phyloP scores from a whole-genome alignment of 1,140 invertebrate genomes.

The Parasteatoda tepidariorum region DNA sequence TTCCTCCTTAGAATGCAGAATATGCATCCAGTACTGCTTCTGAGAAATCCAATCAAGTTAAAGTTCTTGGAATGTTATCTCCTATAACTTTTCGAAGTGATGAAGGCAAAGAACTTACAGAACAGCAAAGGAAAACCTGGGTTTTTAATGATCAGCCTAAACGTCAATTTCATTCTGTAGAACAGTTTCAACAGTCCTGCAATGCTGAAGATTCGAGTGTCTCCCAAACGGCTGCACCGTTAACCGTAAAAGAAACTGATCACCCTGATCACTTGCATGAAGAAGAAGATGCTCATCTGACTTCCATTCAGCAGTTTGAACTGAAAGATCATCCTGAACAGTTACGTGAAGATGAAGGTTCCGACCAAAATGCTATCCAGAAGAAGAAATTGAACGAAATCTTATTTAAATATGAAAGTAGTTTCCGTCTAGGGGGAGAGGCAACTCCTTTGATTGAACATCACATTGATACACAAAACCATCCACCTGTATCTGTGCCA shows the following conservation, averaged over 20 bases:
- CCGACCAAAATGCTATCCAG: not conserved
- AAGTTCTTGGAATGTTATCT: not conserved
- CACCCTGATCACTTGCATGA: too few species aligned
- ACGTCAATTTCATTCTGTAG: too few species aligned
- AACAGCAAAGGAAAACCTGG: too few species aligned
- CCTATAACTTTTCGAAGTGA: too few species aligned
- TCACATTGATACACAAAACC: constrained; percentile 56
- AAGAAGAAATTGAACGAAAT: not conserved
- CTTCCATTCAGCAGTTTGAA: not conserved
- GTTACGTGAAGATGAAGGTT: not conserved
- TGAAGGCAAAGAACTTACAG: too few species aligned
- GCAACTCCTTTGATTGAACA: constrained; percentile 24
- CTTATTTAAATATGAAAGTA: not conserved
- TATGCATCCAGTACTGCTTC: not conserved
- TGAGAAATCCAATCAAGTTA: not conserved
- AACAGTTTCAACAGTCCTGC: too few species aligned
- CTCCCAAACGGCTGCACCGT: too few species aligned
- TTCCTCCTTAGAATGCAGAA: not conserved
- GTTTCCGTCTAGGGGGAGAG: not conserved
- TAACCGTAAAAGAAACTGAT: too few species aligned
- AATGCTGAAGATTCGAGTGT: too few species aligned
- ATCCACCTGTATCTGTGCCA: constrained; percentile 24
- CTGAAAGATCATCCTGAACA: not conserved
- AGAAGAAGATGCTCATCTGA: too few species aligned
- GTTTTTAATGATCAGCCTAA: too few species aligned